Evolutionary conservation across 1,140 invertebrate genomes (phyloP).

Genomic region (Phthorimaea operculella): DNA sequence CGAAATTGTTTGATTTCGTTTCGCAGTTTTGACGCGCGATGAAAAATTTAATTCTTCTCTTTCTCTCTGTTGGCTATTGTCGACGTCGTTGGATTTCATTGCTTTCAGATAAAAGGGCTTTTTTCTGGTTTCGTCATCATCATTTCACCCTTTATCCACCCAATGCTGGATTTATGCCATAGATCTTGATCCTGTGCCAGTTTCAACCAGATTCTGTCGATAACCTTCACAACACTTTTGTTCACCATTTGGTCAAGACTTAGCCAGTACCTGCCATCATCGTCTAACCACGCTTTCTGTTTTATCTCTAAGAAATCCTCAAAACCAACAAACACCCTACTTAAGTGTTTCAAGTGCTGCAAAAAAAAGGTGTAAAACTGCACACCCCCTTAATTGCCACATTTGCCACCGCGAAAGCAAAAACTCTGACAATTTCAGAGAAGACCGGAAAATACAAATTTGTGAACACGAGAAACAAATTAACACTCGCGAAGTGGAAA

Average conservation of each 20-base stretch:
- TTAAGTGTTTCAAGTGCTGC: too few relatives aligned
- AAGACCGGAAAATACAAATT: slow-evolving; percentile 57
- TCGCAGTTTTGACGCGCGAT: slow-evolving; percentile 26
- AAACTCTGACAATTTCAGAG: slow-evolving; percentile 29
- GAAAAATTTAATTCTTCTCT: slow-evolving; percentile 13
- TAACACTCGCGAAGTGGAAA: slow-evolving; percentile 51
- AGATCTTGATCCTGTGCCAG: too few relatives aligned
- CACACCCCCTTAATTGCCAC: slow-evolving; percentile 8
- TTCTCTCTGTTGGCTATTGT: slow-evolving; percentile 1
- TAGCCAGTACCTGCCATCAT: too few relatives aligned
- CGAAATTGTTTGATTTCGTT: slow-evolving; percentile 52
- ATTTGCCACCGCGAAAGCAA: slow-evolving; percentile 12
- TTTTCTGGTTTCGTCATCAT: too few relatives aligned
- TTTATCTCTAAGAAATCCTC: slow-evolving; percentile 9
- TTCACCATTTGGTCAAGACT: too few relatives aligned
- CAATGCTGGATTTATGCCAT: too few relatives aligned
- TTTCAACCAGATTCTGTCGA: too few relatives aligned
- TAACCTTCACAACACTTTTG: too few relatives aligned
- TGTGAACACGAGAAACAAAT: slow-evolving; percentile 61
- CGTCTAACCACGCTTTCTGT: too few relatives aligned
- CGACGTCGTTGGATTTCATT: too few relatives aligned
- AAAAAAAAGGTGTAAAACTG: slow-evolving; percentile 11
- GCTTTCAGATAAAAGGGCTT: too few relatives aligned
- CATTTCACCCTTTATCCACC: too few relatives aligned
- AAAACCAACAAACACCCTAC: slow-evolving; percentile 10